phyloP scores from a whole-genome alignment of 1,140 invertebrate species.

The Xylocopa sonorina region DNA sequence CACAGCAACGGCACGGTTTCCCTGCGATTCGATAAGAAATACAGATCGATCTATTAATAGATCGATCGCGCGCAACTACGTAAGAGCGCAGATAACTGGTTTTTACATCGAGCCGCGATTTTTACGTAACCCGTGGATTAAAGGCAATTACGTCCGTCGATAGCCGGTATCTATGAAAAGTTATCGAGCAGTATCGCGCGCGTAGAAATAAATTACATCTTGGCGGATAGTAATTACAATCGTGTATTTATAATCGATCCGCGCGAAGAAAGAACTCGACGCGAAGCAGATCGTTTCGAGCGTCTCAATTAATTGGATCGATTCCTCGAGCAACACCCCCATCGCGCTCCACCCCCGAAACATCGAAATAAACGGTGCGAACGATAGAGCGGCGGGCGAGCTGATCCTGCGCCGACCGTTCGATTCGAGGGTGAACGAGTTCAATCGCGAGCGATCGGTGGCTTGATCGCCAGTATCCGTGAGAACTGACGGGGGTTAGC shows the following conservation, averaged over 20 bases:
- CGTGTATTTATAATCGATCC: too few species aligned
- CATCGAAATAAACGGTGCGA: constrained; percentile 51
- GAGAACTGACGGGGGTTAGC: constrained; percentile 56
- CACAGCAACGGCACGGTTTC: background rate
- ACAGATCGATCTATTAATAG: too few species aligned
- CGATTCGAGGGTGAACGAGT: constrained; percentile 62
- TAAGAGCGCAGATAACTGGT: too few species aligned
- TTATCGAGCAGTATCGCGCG: background rate
- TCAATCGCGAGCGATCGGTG: constrained; percentile 73
- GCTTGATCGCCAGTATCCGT: constrained; percentile 68
- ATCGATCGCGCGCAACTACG: too few species aligned
- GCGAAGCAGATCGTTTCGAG: too few species aligned
- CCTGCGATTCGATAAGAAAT: too few species aligned
- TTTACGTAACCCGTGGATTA: too few species aligned
- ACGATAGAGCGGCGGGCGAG: constrained; percentile 44
- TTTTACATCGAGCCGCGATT: too few species aligned
- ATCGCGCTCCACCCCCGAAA: background rate
- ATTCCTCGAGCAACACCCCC: constrained; percentile 13
- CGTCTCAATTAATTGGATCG: background rate
- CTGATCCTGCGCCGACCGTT: constrained; percentile 47
- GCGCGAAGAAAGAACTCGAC: too few species aligned
- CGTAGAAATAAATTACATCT: too few species aligned
- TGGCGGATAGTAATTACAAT: too few species aligned
- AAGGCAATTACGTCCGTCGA: too few species aligned
- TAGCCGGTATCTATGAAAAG: background rate